A percentile compares a stretch with the other conserved stretches of the same genome.
Conservation (phyloP, 2,113 vertebrate species). For the Oryzias celebensis region DNA sequence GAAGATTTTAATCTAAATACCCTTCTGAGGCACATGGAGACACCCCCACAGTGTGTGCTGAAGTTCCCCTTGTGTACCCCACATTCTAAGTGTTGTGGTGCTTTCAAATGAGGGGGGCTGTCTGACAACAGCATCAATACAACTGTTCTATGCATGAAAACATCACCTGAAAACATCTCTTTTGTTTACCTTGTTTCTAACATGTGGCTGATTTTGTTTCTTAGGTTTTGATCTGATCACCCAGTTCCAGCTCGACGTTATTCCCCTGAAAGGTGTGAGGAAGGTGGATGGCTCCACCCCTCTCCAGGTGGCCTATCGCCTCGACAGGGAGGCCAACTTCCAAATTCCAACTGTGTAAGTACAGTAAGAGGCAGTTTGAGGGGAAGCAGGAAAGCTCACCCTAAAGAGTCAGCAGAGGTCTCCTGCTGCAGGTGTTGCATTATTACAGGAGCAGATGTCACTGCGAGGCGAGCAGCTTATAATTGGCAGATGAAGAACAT, state of each 20-base stretch:
- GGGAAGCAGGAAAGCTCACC: slow-evolving; percentile 11
- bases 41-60: no score
- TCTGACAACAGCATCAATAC: no score
- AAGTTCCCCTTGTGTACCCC: no score
- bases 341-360: slow-evolving; percentile 83
- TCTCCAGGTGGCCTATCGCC: slow-evolving; percentile 81
- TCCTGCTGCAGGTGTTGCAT: slow-evolving; percentile 68
- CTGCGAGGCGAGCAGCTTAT: slow-evolving; percentile 38
- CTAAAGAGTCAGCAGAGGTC: slow-evolving; percentile 2
- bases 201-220: background rate
- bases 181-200: background rate
- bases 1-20: no score
- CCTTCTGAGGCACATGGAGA: no score
- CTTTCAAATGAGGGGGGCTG: no score
- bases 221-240: slow-evolving; percentile 82
- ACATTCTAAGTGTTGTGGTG: no score
- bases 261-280: slow-evolving; percentile 77
- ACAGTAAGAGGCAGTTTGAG: slow-evolving; percentile 31
- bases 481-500: slow-evolving; percentile 63
- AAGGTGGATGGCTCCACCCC: slow-evolving; percentile 82
- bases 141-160: no score
- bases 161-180: no score
- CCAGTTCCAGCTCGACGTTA: slow-evolving; percentile 82
- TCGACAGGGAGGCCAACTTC: slow-evolving; percentile 82
- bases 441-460: slow-evolving; percentile 77